Percentiles rank a stretch among this genome's conserved stretches.
Evolutionary conservation across 2,797 vertebrate species (phyloP).

Genomic region (Enteromius trimaculatus): DNA sequence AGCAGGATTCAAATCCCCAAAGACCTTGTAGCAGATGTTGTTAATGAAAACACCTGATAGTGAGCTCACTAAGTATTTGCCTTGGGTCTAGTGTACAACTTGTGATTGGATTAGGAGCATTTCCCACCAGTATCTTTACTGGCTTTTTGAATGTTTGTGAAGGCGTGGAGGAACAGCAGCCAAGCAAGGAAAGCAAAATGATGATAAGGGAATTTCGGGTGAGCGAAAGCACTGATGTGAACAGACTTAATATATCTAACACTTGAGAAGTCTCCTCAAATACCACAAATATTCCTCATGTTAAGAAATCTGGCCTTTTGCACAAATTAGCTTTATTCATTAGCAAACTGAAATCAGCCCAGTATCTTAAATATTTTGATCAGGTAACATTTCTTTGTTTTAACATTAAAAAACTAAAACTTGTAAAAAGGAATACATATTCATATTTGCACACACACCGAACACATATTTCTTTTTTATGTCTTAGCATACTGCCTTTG

Average conservation of each 20-base stretch:
- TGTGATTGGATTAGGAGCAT: constrained; percentile 54
- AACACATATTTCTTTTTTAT: background rate
- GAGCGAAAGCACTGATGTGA: constrained; percentile 46
- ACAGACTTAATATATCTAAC: constrained; percentile 52
- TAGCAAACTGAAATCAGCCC: background rate
- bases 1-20: constrained; percentile 8
- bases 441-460: background rate
- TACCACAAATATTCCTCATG: constrained; percentile 41
- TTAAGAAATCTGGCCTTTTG: background rate
- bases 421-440: background rate
- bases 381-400: constrained; percentile 1
- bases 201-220: constrained; percentile 37
- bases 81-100: constrained; percentile 45
- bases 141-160: constrained; percentile 45
- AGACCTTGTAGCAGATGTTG: constrained; percentile 35
- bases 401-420: background rate
- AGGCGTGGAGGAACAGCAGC: constrained; percentile 33
- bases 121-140: constrained; percentile 37
- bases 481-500: constrained; percentile 23
- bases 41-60: constrained; percentile 37
- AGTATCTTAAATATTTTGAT: background rate
- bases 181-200: constrained; percentile 37
- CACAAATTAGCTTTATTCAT: background rate
- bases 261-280: constrained; percentile 40
- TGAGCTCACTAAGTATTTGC: constrained; percentile 47